Evolutionary conservation across 2,888 invertebrate genomes (phyloP).

Genomic region (Macaria notata): DNA sequence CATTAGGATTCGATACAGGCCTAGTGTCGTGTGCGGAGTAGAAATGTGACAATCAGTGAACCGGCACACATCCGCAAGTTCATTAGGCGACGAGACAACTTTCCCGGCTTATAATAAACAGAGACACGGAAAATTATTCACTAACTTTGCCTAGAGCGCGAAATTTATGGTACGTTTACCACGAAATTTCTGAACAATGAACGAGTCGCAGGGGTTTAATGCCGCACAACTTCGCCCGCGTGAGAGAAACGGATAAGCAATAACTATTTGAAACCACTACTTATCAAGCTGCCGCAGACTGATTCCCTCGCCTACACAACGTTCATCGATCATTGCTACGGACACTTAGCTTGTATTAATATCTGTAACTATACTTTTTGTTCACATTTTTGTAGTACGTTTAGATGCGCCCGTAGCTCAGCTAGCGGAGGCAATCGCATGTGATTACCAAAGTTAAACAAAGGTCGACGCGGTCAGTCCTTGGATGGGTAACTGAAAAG

Average conservation of each 20-base stretch:
- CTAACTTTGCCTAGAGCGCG: constrained; percentile 71
- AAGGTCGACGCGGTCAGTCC: too few relatives aligned
- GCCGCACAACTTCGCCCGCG: constrained; percentile 63
- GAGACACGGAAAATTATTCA: constrained; percentile 80
- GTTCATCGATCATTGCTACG: too few relatives aligned
- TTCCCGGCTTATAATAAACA: constrained; percentile 76
- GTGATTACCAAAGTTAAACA: too few relatives aligned
- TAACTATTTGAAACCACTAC: constrained; percentile 31
- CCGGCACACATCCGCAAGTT: constrained; percentile 61
- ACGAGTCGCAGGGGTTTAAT: constrained; percentile 73
- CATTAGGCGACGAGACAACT: constrained; percentile 71
- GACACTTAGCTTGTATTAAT: too few relatives aligned
- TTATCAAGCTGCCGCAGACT: background rate
- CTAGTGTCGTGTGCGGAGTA: constrained; percentile 27
- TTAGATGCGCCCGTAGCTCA: too few relatives aligned
- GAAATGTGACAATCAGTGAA: constrained; percentile 51
- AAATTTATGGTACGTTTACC: constrained; percentile 79
- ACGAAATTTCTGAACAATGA: constrained; percentile 75
- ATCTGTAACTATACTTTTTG: too few relatives aligned
- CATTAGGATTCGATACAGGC: constrained; percentile 27
- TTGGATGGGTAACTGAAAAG: too few relatives aligned
- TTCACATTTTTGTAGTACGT: too few relatives aligned
- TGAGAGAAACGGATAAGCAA: constrained; percentile 54
- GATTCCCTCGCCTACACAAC: too few relatives aligned
- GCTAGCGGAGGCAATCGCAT: too few relatives aligned